Conservation (phyloP, 2,113 vertebrate species). For the Myotis lucifugus region DNA sequence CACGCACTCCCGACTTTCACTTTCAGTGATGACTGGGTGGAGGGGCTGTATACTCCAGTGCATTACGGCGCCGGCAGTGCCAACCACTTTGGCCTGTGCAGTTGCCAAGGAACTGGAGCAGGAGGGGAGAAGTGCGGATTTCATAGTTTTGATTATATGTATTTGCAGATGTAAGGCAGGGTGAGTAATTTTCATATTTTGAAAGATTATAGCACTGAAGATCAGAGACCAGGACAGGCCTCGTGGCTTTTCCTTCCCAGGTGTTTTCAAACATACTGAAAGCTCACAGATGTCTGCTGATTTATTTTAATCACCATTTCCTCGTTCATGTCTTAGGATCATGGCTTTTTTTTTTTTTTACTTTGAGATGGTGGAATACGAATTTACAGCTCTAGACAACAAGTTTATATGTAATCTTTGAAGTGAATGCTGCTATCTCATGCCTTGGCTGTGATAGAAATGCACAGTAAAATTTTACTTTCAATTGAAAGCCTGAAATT, state of each 20-base stretch:
- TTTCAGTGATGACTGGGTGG: not conserved
- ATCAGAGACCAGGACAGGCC: not conserved
- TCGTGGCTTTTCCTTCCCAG: not conserved
- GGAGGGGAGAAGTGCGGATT: not conserved
- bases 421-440: not conserved
- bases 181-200: not conserved
- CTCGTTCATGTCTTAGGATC: not conserved
- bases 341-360: not conserved
- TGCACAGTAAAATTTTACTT: not conserved
- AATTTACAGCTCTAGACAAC: not conserved
- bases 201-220: not conserved
- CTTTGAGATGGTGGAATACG: not conserved
- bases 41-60: not conserved
- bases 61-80: not conserved
- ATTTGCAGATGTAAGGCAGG: not conserved
- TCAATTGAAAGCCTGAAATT: not conserved
- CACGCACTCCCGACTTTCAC: not conserved
- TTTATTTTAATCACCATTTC: slow-evolving; percentile 30
- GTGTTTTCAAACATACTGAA: not conserved
- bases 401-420: not conserved
- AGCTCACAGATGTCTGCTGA: not conserved
- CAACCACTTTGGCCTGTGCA: not conserved
- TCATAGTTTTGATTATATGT: not conserved
- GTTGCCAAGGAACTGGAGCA: not conserved
- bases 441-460: not conserved